These are phyloP conservation scores for Rhinogobius similis DNA, from an alignment of 2,113 vertebrate species.

Conservation along the genomic window DNA sequence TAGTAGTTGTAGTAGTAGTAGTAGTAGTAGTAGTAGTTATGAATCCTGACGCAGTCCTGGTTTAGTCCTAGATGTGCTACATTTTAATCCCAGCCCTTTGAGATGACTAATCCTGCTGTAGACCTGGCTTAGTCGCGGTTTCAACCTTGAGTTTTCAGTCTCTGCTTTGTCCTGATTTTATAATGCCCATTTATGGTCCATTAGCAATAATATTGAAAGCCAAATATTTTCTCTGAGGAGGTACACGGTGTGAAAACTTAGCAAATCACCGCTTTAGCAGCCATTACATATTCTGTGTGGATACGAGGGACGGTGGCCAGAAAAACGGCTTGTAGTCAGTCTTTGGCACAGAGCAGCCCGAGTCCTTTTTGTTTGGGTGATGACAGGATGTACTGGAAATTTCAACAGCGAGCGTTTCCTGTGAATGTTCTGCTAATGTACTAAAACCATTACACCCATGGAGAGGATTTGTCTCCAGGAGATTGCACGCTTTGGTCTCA, in stretches of 20 bases:
- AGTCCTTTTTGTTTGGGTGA: conserved; percentile 45
- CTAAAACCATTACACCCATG: conserved; percentile 54
- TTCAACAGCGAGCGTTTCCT: conserved; percentile 43
- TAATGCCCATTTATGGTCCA: background rate
- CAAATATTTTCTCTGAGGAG: background rate
- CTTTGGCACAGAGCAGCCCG: conserved; percentile 35
- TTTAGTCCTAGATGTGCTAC: background rate
- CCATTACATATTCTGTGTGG: conserved; percentile 30
- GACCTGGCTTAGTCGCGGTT: background rate
- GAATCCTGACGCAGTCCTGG: too few species aligned
- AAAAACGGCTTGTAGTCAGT: conserved; percentile 37
- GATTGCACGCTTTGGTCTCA: conserved; percentile 13
- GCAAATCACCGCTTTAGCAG: conserved; percentile 1
- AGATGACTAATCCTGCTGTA: background rate
- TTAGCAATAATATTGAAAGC: background rate
- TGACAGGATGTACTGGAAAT: conserved; percentile 42
- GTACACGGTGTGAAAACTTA: background rate
- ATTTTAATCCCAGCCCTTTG: background rate
- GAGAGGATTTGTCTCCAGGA: conserved; percentile 50
- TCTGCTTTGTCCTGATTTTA: background rate
- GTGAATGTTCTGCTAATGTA: conserved; percentile 50
- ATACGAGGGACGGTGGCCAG: conserved; percentile 23
- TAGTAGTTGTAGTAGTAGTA: too few species aligned
- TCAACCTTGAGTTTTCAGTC: background rate
- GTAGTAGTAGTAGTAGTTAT: too few species aligned